These are phyloP conservation scores for Apodemus sylvaticus DNA, from an alignment of 2,113 vertebrate species.

Conservation along the genomic window DNA sequence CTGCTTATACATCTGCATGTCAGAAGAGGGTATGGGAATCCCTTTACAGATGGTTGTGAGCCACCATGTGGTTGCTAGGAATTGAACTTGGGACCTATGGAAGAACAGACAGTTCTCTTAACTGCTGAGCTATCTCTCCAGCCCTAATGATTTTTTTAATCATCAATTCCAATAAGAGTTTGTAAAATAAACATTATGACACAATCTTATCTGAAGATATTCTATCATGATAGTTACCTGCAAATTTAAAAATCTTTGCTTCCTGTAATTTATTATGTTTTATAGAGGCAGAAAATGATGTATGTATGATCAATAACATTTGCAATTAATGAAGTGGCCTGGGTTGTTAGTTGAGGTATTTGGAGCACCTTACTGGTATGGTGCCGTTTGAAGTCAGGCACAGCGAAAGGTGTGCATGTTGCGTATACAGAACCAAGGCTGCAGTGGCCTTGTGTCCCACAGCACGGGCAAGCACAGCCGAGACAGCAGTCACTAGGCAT, in stretches of 20 bases:
- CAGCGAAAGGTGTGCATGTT: neutral
- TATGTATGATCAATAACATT: neutral
- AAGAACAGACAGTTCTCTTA: no score
- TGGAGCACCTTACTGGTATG: neutral
- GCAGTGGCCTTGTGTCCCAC: rapidly evolving
- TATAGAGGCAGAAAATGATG: neutral
- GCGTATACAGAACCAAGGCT: neutral
- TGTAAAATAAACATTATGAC: neutral
- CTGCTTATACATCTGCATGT: no score
- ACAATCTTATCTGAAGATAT: neutral
- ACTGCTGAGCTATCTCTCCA: no score
- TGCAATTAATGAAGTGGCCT: neutral
- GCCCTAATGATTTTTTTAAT: no score
- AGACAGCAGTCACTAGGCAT: neutral
- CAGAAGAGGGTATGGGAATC: no score
- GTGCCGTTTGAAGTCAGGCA: no score
- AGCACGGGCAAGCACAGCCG: neutral
- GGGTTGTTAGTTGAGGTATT: neutral
- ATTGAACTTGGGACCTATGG: no score
- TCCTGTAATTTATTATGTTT: neutral
- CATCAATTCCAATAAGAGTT: neutral
- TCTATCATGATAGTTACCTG: neutral
- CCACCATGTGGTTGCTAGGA: no score
- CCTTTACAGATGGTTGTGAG: no score
- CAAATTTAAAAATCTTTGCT: neutral